These are phyloP conservation scores for Drosophila prolongata DNA, from an alignment of 2,888 invertebrate species.

Conservation along the genomic window DNA sequence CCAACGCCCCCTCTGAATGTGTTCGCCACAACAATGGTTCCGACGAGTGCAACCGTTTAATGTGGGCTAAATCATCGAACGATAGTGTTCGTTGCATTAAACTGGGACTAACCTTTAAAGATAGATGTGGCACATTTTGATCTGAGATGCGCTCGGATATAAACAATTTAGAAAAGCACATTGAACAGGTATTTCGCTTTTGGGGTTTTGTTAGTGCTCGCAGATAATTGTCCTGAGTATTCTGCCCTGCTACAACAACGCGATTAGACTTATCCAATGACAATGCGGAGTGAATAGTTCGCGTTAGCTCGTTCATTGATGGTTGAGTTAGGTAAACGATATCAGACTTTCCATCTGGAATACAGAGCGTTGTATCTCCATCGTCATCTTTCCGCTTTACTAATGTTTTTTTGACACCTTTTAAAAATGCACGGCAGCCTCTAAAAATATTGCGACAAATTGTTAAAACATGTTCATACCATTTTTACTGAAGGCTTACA, in stretches of 20 bases:
- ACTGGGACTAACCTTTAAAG: background rate
- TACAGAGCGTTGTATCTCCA: background rate
- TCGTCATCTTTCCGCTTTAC: background rate
- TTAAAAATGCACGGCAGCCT: constrained; percentile 13
- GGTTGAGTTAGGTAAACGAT: constrained; percentile 23
- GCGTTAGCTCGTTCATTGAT: constrained; percentile 33
- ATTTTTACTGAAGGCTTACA: constrained; percentile 2
- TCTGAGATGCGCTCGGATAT: too few relatives aligned
- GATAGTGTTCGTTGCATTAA: background rate
- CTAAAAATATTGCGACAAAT: background rate
- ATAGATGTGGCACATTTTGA: background rate
- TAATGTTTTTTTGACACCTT: background rate
- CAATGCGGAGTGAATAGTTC: background rate
- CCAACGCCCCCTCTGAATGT: constrained; percentile 6
- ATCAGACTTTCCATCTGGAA: background rate
- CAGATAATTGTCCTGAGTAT: background rate
- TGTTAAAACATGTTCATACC: background rate
- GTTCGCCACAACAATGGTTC: background rate
- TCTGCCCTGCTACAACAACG: constrained; percentile 5
- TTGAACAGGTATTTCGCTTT: background rate
- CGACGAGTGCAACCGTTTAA: background rate
- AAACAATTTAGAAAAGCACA: too few relatives aligned
- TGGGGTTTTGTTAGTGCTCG: background rate
- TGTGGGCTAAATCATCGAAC: background rate
- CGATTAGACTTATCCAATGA: background rate